phyloP scores from a whole-genome alignment of 2,888 invertebrate genomes.

The Noctua pronuba region DNA sequence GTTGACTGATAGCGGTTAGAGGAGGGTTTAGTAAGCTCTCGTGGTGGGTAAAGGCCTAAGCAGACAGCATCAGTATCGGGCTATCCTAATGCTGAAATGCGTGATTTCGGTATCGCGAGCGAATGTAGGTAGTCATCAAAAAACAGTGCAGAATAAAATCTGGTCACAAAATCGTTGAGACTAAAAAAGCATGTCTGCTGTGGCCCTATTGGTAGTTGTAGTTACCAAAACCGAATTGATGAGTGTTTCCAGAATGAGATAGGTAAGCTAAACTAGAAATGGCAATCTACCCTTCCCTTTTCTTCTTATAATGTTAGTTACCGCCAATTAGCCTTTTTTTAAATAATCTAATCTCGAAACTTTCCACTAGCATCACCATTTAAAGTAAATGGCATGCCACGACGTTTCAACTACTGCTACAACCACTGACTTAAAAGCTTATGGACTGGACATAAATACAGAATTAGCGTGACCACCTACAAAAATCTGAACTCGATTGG shows the following conservation, averaged over 20 bases:
- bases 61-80: background rate
- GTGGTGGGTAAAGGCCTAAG: conserved; percentile 21
- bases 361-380: background rate
- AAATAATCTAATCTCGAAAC: background rate
- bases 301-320: background rate
- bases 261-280: conserved; percentile 15
- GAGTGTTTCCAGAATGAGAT: conserved; percentile 18
- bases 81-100: too few species aligned
- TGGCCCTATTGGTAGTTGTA: conserved; percentile 34
- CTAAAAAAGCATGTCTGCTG: background rate
- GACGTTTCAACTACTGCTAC: too few species aligned
- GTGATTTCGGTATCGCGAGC: background rate
- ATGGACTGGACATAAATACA: too few species aligned
- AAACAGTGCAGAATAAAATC: background rate
- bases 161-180: background rate
- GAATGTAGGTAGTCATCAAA: background rate
- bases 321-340: background rate
- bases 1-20: conserved; percentile 59
- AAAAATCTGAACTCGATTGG: too few species aligned
- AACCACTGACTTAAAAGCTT: too few species aligned
- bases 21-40: conserved; percentile 18
- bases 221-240: conserved; percentile 15
- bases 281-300: background rate
- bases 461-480: too few species aligned
- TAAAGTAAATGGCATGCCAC: too few species aligned